Conservation (phyloP, 2,113 vertebrate genomes). For the Conger conger region DNA sequence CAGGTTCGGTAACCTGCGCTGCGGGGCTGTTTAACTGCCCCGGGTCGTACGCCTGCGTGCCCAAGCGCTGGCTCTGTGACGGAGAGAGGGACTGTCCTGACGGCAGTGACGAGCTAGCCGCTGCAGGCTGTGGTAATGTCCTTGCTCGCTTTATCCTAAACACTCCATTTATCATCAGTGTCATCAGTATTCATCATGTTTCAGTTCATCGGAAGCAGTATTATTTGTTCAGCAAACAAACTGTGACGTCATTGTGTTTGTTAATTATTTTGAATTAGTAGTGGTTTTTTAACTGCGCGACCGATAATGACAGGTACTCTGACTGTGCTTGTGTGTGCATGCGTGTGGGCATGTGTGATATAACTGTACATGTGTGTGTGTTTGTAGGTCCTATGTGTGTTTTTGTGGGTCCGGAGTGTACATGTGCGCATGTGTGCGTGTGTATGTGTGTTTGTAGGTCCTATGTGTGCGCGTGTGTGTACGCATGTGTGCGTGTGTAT, state of each 20-base stretch:
- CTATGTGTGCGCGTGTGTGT: too few species aligned
- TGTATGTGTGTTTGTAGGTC: neutral
- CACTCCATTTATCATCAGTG: too few species aligned
- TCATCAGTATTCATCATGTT: too few species aligned
- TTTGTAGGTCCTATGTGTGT: neutral
- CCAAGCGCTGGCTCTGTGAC: constrained; percentile 81
- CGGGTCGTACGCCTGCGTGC: constrained; percentile 78
- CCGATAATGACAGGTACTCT: too few species aligned
- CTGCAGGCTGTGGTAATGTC: constrained; percentile 78
- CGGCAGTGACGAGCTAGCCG: constrained; percentile 81
- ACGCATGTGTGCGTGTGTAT: too few species aligned
- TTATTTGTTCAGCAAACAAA: too few species aligned
- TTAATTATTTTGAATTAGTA: too few species aligned
- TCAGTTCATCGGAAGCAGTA: too few species aligned
- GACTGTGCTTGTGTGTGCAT: too few species aligned
- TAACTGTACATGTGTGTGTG: neutral
- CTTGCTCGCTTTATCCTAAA: neutral
- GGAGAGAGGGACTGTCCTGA: constrained; percentile 84
- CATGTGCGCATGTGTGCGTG: neutral
- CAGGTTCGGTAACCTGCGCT: constrained; percentile 77
- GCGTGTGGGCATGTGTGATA: too few species aligned
- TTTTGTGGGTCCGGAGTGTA: neutral
- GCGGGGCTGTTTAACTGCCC: constrained; percentile 76
- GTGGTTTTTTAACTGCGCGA: too few species aligned
- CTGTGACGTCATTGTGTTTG: too few species aligned